phyloP scores from a whole-genome alignment of 2,113 vertebrate species.

The Pleuronectes platessa region DNA sequence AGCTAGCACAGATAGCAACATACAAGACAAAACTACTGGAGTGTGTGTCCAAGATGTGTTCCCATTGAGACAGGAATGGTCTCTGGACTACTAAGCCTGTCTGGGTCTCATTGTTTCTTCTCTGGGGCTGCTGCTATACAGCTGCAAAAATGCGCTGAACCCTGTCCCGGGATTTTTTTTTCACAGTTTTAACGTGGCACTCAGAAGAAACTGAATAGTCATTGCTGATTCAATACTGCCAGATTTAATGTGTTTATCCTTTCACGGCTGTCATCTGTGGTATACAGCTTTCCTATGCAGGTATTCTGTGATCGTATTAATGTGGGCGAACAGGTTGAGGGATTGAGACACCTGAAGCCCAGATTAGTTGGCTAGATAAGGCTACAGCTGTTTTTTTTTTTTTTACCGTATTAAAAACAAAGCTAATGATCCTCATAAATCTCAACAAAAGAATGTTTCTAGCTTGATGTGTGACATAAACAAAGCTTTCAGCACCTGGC shows the following conservation, averaged over 20 bases:
- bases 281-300: conserved; percentile 62
- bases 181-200: conserved; percentile 54
- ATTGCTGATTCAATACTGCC: conserved; percentile 44
- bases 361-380: conserved; percentile 68
- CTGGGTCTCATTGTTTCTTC: conserved; percentile 71
- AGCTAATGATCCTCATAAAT: conserved; percentile 73
- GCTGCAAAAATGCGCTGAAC: conserved; percentile 59
- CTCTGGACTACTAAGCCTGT: conserved; percentile 72
- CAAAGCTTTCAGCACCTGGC: conserved; percentile 77
- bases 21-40: conserved; percentile 80
- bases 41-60: conserved; percentile 73
- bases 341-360: conserved; percentile 66
- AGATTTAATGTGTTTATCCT: conserved; percentile 54
- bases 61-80: conserved; percentile 71
- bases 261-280: conserved; percentile 69
- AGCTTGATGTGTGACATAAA: conserved; percentile 73
- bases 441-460: conserved; percentile 69
- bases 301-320: conserved; percentile 63
- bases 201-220: conserved; percentile 63
- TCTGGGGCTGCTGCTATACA: conserved; percentile 57
- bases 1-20: conserved; percentile 75
- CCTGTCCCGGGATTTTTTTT: conserved; percentile 37
- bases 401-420: conserved; percentile 66
- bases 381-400: conserved; percentile 15
- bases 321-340: conserved; percentile 56